Evolutionary conservation across 2,797 vertebrate genomes (phyloP).

Genomic region (Rhinoraja longicauda): DNA sequence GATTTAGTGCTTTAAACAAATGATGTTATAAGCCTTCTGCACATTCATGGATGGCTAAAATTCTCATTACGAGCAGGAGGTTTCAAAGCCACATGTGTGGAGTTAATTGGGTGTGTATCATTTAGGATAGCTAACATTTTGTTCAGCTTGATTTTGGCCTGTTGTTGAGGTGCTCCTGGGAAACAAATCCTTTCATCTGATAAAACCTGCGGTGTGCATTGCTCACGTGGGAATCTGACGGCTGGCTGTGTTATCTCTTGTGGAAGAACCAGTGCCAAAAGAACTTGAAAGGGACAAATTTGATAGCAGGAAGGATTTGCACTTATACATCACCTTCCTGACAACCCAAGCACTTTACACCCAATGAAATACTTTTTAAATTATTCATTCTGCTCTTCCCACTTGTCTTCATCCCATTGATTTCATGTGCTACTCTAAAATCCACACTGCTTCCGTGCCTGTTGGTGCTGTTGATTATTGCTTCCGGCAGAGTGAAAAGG

Average conservation of each 20-base stretch:
- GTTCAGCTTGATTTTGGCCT: background rate
- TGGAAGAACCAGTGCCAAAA: background rate
- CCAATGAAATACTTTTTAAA: background rate
- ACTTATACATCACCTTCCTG: background rate
- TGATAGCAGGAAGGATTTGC: background rate
- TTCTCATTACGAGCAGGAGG: constrained; percentile 3
- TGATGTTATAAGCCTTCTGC: background rate
- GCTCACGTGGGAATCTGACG: background rate
- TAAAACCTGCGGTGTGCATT: background rate
- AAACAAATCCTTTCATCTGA: background rate
- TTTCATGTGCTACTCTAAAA: background rate
- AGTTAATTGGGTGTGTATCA: constrained; percentile 25
- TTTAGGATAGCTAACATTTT: constrained; percentile 25
- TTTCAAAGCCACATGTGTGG: background rate
- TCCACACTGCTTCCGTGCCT: too few relatives aligned
- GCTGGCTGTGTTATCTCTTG: background rate
- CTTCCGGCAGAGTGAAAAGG: too few relatives aligned
- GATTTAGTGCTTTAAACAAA: background rate
- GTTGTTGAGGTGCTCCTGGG: background rate
- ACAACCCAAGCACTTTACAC: background rate
- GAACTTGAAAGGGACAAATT: background rate
- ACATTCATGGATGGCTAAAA: constrained; percentile 20
- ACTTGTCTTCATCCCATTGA: background rate
- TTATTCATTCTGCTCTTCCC: background rate
- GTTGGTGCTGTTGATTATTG: too few relatives aligned